Base-by-base conservation (phyloP, 2,113 vertebrate species). In the Micronycteris hirsuta region DNA sequence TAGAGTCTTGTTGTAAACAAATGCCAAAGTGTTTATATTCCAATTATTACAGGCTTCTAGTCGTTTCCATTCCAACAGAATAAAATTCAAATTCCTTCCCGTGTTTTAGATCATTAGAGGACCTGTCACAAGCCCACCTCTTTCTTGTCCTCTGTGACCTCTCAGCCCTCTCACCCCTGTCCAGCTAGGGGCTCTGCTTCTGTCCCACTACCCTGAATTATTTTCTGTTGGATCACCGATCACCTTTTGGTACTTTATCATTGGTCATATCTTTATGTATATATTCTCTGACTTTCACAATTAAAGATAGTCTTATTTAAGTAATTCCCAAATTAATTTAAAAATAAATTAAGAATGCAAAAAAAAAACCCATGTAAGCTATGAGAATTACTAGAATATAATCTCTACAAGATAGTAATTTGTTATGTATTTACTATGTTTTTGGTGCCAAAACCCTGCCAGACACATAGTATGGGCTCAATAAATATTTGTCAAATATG, bases 401-500 rank as follows among this genome's bases (percentile, higher is more conserved):
- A 38, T 92, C 41, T 81, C 17, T 8, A 65, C 9, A 6, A 77
- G 7, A 49, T 13, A 73, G 16, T 41, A 63, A 70, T 73, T 83
- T 83, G 1, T 38, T 52, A 71, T 90, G 12, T 14, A 10, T 12
- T 45, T 11, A 52, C 7, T 22, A 11, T 58, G 38, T 76, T 85
- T 36, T 80, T 92, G n/a, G 1, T 91, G 13, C n/a, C 65, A 68
- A 78, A 91, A 41, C 5, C 10, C 33, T 86, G 36, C 26, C 61
- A 78, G 13, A 61, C 26, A 20, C 26, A n/a, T 54, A 94, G 31
- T 31, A 74, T 36, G 6, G 54, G 6, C 7, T 70, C 17, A 65
- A 28, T 65, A 74, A 43, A 38, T 71, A 61, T 74, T 68, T 70
- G 17, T 12, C 91, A 77, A 82, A 63, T 84, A 94, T 36, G n/a